phyloP scores from a whole-genome alignment of 2,888 invertebrate genomes.

The Drosophila nr. medialis region DNA sequence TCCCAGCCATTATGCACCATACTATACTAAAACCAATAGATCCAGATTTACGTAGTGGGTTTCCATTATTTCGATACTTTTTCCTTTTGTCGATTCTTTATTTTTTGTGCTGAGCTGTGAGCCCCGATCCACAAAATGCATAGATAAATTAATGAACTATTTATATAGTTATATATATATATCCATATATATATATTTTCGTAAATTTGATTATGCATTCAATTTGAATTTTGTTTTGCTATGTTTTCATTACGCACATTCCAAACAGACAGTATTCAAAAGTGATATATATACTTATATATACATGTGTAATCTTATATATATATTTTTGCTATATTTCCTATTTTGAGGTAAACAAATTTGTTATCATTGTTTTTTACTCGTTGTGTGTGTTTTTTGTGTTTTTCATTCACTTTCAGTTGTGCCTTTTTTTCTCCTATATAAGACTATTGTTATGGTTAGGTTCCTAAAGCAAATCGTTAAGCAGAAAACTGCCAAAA shows the following conservation, averaged over 20 bases:
- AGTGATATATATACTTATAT: conserved; percentile 1
- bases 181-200: not conserved
- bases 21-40: conserved; percentile 19
- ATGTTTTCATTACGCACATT: conserved; percentile 14
- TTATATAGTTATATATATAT: not conserved
- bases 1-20: conserved; percentile 42
- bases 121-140: conserved; percentile 7
- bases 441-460: conserved; percentile 34
- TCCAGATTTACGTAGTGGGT: conserved; percentile 16
- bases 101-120: conserved; percentile 19
- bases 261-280: conserved; percentile 21
- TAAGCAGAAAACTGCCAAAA: conserved; percentile 55
- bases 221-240: conserved; percentile 9
- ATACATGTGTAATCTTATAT: conserved; percentile 1
- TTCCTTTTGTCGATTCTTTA: not conserved
- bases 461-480: conserved; percentile 42
- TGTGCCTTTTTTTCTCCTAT: conserved; percentile 2
- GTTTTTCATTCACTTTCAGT: not conserved
- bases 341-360: too few relatives aligned
- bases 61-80: not conserved
- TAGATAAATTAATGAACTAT: not conserved
- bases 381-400: too few relatives aligned
- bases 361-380: too few relatives aligned
- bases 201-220: conserved; percentile 5
- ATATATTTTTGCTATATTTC: too few relatives aligned